Evolutionary conservation across 23 tunicate species (phyloP).

Genomic region (Trididemnum miniatum): DNA sequence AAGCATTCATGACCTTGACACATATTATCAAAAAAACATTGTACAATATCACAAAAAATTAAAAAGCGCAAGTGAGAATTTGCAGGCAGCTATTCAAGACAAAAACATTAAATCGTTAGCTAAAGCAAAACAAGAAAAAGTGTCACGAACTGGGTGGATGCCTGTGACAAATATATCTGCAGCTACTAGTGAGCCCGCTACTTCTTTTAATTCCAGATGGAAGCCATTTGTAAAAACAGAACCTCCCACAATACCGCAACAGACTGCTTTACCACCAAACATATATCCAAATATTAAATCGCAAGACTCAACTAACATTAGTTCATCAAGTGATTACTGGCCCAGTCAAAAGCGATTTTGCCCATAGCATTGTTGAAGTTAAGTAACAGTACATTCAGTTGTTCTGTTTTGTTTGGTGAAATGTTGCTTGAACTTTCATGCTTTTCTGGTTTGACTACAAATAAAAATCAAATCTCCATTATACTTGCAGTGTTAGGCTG

Average conservation of each 20-base stretch:
- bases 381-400: too few relatives aligned
- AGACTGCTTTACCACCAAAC: not conserved
- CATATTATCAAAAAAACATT: conserved; percentile 5
- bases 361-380: too few relatives aligned
- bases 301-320: not conserved
- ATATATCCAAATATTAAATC: too few relatives aligned
- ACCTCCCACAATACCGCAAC: not conserved
- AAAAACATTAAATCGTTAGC: not conserved
- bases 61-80: not conserved
- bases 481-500: too few relatives aligned
- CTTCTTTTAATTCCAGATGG: not conserved
- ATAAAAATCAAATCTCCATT: too few relatives aligned
- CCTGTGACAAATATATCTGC: conserved; percentile 5
- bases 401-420: too few relatives aligned
- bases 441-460: too few relatives aligned
- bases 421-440: too few relatives aligned
- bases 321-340: not conserved
- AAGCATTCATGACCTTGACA: not conserved
- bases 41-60: conserved; percentile 12
- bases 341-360: not conserved
- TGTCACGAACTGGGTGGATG: not conserved
- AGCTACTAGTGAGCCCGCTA: not conserved
- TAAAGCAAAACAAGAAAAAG: conserved; percentile 7
- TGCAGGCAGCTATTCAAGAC: not conserved
- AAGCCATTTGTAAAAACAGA: conserved; percentile 13